Base-by-base conservation (phyloP, 64 coral and sea anemone species). In the Pachyseris speciosa region DNA sequence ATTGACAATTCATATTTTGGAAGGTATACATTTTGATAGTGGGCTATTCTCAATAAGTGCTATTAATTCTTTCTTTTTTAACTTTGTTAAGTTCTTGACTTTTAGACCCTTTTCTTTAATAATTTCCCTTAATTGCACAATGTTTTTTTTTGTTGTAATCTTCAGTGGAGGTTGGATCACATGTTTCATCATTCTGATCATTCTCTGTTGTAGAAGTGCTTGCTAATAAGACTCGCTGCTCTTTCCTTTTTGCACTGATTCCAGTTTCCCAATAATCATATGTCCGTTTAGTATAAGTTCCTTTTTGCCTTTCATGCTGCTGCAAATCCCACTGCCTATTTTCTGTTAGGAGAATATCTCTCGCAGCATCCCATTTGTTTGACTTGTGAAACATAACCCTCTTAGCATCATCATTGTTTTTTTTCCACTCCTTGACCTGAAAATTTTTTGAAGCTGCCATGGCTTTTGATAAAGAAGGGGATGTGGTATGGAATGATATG, bases 361-460 rank as follows among this genome's bases (percentile, higher is more conserved):
- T 58, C 0, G 70, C 80, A 10, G 90, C 49, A 58, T 92, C 80
- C 81, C 81, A 92, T 86, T 92, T 92, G 48, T 92, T 92, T 10
- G 80, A 92, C 39, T 83, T 91, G 36, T 83, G 59, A 16, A 83
- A 91, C 5, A 83, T 34, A 9, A 83, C 51, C 67, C 77, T 73
- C 42, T 91, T 83, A 16, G 89, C 78, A 2, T 91, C 78, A 36
- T 92, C 80, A 50, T 92, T 92, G n/a, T 19, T 85, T 85, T 67
- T 92, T 92, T 44, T 86, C 69, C 8, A 85, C 90, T 8, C 90
- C 90, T 64, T 73, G 89, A 31, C 67, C 78, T 8, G 79, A 84
- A 26, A 92, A 92, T 28, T 84, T 74, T 92, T 92, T 92, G 1
- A 92, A 32, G 66, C 65, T 74, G 24, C 52, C 51, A 75, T 92